A percentile compares a stretch with the other conserved stretches of the same genome.
phyloP scores from a whole-genome alignment of 2,888 invertebrate species.

The Aspidapion aeneum region DNA sequence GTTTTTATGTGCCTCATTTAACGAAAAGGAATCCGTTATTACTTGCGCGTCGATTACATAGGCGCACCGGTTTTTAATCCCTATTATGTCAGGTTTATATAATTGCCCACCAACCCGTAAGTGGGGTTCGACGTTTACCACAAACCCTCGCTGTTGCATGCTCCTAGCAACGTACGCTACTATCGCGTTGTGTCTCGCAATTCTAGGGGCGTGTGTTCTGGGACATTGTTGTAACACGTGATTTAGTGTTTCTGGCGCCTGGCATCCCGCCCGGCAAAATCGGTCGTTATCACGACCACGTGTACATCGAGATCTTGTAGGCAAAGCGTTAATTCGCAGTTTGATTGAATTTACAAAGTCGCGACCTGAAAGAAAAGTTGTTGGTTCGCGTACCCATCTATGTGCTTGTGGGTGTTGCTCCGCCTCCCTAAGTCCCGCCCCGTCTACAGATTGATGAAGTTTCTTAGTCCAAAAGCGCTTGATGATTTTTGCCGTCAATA shows the following conservation, averaged over 20 bases:
- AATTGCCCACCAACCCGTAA: no score
- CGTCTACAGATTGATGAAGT: not conserved
- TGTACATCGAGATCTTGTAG: not conserved
- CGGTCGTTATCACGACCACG: not conserved
- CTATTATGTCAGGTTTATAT: not conserved
- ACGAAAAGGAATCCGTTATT: no score
- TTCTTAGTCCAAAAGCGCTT: not conserved
- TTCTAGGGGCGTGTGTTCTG: not conserved
- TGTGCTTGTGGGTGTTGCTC: not conserved
- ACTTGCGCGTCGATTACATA: no score
- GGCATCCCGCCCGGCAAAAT: constrained; percentile 4
- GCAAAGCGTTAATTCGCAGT: not conserved
- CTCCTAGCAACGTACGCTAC: not conserved
- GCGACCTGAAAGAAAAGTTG: not conserved
- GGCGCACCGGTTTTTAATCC: no score
- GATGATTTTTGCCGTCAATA: not conserved
- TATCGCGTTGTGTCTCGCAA: not conserved
- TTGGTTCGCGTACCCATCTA: not conserved
- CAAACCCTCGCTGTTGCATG: not conserved
- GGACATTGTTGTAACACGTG: constrained; percentile 4
- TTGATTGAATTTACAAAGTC: not conserved
- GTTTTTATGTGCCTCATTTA: no score
- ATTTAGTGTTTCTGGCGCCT: constrained; percentile 1
- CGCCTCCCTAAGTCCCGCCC: not conserved
- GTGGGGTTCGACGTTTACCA: not conserved